Evolutionary conservation across 1,140 invertebrate species (phyloP), one percentile per base, ranked within the genome.

Genomic region (Spodoptera frugiperda): DNA sequence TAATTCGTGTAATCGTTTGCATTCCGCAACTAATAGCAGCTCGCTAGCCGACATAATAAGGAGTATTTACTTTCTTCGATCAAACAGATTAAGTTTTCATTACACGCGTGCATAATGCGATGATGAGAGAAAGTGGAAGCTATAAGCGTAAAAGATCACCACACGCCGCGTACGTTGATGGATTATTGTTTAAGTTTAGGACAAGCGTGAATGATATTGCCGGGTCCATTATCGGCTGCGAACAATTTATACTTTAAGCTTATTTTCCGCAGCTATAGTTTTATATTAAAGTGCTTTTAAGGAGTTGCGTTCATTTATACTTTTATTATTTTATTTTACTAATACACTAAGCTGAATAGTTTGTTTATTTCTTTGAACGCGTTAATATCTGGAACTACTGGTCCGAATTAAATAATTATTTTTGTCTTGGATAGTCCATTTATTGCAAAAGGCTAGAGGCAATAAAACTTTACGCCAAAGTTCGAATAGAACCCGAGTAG

Each of bases 11-110:
- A 55, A 71, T 71, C 53, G 57, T 72, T 72, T 72, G 53, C 51
- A 72, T 72, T 55, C 68, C 68, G 33, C 53, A 11, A 21, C 68
- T 72, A 72, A 72, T 72, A 21, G 68, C 33, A 19, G 51, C 12
- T 44, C 33, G 33, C 68, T 46, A 72, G 33, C 33, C 17, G 9
- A 72, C 68, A 57, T 72, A 72, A 57, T 57, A 72, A 72, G 19
- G 51, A 72, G 68, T 72, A 57, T 72, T 72, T 72, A 72, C 68
- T 72, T 72, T 72, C 68, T 72, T 72, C 68, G 17, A 72, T 72
- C 51, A 54, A 39, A 70, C 49, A 72, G 68, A 72, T 72, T 72
- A 72, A 44, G 68, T 19, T 72, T 72, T 57, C 68, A 57, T 72
- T 72, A 72, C 68, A 61, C 48, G 54, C 44, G 39, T 76, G 59